Conservation (phyloP, 2,797 vertebrate species). For the Periparus ater region DNA sequence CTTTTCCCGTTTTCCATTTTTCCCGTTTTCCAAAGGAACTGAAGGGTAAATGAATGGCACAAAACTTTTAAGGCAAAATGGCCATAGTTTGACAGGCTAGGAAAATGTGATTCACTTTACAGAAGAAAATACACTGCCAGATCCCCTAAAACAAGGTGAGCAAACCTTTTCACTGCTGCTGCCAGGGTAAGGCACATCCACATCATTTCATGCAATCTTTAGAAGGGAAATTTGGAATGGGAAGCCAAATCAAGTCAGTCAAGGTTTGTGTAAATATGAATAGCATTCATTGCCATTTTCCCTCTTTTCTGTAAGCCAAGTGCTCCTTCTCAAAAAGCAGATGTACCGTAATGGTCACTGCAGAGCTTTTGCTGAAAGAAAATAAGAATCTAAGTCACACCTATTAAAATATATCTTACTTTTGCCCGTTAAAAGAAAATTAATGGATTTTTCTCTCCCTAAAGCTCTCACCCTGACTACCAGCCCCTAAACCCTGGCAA, state of each 20-base stretch:
- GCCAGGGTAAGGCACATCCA: not conserved
- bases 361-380: not conserved
- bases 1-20: not conserved
- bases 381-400: not conserved
- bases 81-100: not conserved
- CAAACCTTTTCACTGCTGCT: not conserved
- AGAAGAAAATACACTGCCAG: not conserved
- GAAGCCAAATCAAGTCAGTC: not conserved
- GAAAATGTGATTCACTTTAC: not conserved
- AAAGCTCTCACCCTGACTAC: not conserved
- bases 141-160: not conserved
- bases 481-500: not conserved
- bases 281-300: not conserved
- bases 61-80: not conserved
- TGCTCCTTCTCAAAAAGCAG: not conserved
- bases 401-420: not conserved
- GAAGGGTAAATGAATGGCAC: not conserved
- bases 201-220: not conserved
- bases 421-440: not conserved
- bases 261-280: not conserved
- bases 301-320: not conserved
- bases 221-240: not conserved
- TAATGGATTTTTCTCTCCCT: not conserved
- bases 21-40: not conserved
- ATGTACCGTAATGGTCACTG: fast-evolving